A percentile compares a stretch with the other conserved stretches of the same genome.
Evolutionary conservation across 2,113 vertebrate genomes (phyloP).

Genomic region (Delphinapterus leucas): DNA sequence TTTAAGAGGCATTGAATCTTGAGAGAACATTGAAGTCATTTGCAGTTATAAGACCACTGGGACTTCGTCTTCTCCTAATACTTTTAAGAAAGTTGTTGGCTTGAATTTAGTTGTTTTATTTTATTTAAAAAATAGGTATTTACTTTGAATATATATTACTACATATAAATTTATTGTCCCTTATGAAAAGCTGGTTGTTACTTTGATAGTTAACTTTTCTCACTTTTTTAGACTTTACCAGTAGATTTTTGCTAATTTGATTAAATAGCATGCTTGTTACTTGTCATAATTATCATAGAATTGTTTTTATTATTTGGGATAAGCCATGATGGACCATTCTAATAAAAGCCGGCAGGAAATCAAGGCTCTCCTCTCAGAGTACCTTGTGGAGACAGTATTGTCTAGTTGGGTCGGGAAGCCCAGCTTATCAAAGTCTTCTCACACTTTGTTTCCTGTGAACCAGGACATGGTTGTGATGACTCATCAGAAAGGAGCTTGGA

Average conservation of each 20-base stretch:
- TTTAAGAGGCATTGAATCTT: not conserved
- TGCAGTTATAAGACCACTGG: not conserved
- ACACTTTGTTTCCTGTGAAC: not conserved
- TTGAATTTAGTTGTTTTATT: conserved; percentile 20
- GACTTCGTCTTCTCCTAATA: not conserved
- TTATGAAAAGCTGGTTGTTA: conserved; percentile 14
- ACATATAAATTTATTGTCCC: not conserved
- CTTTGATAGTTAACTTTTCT: conserved; percentile 12
- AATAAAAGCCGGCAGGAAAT: not conserved
- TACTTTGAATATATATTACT: not conserved
- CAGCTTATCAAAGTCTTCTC: not conserved
- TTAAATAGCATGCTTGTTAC: conserved; percentile 14
- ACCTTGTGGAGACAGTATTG: not conserved
- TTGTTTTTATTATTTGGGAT: conserved; percentile 27
- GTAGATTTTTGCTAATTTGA: not conserved
- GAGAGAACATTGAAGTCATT: not conserved
- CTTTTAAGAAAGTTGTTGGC: not conserved
- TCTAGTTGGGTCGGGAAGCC: not conserved
- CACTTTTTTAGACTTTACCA: not conserved
- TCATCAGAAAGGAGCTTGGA: not conserved
- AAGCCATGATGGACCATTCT: not conserved
- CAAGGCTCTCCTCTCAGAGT: not conserved
- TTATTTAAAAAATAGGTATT: not conserved
- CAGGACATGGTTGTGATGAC: not conserved
- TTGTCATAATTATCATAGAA: not conserved